These are phyloP conservation scores for Ptyas mucosa DNA, from an alignment of 2,113 vertebrate species.

Conservation along the genomic window DNA sequence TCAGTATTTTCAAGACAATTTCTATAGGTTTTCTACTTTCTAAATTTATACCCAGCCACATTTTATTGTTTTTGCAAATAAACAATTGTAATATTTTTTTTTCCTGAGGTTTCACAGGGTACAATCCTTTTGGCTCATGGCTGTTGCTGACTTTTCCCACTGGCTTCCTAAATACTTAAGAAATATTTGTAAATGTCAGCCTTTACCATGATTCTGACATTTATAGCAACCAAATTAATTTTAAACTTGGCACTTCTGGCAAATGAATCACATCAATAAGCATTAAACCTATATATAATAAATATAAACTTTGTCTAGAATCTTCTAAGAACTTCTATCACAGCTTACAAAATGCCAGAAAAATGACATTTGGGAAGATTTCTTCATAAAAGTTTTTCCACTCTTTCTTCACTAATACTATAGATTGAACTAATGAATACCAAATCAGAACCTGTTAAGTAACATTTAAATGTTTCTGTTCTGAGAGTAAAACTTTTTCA, in stretches of 20 bases:
- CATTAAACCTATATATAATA: neutral
- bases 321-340: conserved; percentile 51
- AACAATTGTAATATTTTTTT: neutral
- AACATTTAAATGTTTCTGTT: neutral
- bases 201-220: neutral
- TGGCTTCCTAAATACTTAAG: neutral
- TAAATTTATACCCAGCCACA: neutral
- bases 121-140: neutral
- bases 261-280: neutral
- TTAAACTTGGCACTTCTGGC: neutral
- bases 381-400: conserved; percentile 33
- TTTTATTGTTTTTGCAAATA: neutral
- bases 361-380: conserved; percentile 46
- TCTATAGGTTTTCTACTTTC: neutral
- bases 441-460: neutral
- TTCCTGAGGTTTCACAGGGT: neutral
- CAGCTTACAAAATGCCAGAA: conserved; percentile 15
- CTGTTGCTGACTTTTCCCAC: neutral
- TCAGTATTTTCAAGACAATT: neutral
- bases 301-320: neutral
- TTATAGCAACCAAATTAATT: neutral
- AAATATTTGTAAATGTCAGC: neutral
- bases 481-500: neutral
- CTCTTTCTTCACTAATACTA: neutral
- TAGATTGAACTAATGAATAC: neutral